A percentile compares a stretch with the other conserved stretches of the same genome.
Conservation (phyloP, 1,140 invertebrate species). For the Leptestheria dahalacensis region DNA sequence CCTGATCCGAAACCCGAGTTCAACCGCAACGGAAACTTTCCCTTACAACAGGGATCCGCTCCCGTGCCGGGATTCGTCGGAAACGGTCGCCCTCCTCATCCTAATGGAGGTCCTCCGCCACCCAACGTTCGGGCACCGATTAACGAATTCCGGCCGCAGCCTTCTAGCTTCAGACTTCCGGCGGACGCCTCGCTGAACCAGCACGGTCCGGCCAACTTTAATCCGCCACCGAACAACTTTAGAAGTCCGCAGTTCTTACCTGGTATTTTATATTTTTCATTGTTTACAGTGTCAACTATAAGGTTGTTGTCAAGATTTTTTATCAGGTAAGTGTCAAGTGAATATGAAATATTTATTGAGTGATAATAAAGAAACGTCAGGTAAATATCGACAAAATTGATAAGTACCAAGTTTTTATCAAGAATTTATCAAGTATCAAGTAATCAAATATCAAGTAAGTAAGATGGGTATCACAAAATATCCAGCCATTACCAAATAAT, state of each 20-base stretch:
- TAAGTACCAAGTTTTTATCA: no score
- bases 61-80: neutral
- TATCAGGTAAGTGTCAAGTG: no score
- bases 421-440: neutral
- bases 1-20: no score
- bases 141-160: constrained; percentile 10
- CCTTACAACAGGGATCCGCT: neutral
- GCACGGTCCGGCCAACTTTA: neutral
- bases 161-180: constrained; percentile 10
- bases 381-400: no score
- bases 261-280: no score
- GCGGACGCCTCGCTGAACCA: neutral
- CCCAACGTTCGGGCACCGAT: constrained; percentile 3
- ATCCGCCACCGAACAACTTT: constrained; percentile 5
- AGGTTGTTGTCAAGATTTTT: no score
- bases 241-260: neutral
- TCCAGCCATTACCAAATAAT: no score
- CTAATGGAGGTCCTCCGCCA: neutral
- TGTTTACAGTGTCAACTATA: no score
- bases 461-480: no score
- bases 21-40: no score
- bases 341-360: no score
- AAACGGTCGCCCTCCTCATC: neutral
- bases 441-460: neutral
- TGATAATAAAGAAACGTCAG: no score